Conservation (phyloP, 2,888 invertebrate genomes). For the Orthosia cruda region DNA sequence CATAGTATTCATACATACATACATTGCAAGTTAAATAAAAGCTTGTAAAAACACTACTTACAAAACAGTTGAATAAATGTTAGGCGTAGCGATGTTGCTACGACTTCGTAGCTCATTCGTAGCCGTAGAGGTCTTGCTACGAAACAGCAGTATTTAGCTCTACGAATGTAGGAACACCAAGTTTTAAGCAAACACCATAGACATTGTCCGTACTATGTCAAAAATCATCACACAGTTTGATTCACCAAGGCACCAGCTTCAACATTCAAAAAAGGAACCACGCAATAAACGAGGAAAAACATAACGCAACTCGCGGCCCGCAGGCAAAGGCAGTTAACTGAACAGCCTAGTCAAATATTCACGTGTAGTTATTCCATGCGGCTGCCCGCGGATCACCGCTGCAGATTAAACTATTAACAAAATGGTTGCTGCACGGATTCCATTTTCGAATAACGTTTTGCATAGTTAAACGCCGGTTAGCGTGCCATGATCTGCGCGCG, state of each 20-base stretch:
- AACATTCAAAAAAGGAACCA: constrained; percentile 30
- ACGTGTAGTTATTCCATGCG: constrained; percentile 82
- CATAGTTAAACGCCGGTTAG: constrained; percentile 74
- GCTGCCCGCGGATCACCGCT: constrained; percentile 80
- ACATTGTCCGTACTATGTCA: too few relatives aligned
- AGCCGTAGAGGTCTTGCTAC: constrained; percentile 29
- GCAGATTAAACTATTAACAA: constrained; percentile 90
- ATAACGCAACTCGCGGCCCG: constrained; percentile 41
- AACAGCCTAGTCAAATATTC: constrained; percentile 82
- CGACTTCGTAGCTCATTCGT: constrained; percentile 22
- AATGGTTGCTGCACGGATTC: constrained; percentile 76
- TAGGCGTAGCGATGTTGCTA: constrained; percentile 8
- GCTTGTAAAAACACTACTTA: background rate
- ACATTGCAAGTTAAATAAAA: too few relatives aligned
- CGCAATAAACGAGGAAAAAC: constrained; percentile 52
- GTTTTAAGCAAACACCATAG: too few relatives aligned
- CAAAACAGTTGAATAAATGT: background rate
- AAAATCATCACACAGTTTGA: background rate
- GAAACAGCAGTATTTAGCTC: background rate
- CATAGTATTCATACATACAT: too few relatives aligned
- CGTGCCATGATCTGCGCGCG: constrained; percentile 60
- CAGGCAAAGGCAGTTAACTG: constrained; percentile 64
- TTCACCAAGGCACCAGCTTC: background rate
- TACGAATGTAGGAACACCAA: background rate
- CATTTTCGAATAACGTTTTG: constrained; percentile 75